Evolutionary conservation across 2,888 invertebrate species (phyloP), one percentile per base, ranked within the genome.

Genomic region (Lasioglossum pauxillum): DNA sequence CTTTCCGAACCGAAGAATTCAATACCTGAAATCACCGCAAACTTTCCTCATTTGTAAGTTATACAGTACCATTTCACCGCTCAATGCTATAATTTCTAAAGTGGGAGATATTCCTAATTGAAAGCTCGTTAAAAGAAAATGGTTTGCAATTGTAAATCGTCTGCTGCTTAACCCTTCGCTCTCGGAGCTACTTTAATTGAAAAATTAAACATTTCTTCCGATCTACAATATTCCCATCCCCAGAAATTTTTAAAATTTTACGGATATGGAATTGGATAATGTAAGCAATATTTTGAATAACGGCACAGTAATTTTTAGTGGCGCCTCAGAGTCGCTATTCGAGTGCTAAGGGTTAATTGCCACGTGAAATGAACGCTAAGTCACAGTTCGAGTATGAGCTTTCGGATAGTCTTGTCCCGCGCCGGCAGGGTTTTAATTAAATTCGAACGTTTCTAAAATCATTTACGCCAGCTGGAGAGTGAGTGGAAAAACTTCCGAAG

Each of bases 341-440:
- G 12, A 44, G 12, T 10, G 12, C 44, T 12, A 3, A 14, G 44
- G 44, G 12, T 44, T 44, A 44, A 60, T 31, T 60, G 60, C 16
- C 5, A 7, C 60, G 60, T 16, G 35, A 35, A 38, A 38, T 38
- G 41, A 38, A 27, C 19, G 14, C 27, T 31, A 72, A 72, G 44
- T 27, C 16, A 44, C 8, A 4, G 44, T 46, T 31, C 16, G 72
- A 16, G 44, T 31, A 46, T 10, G 19, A 46, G 27, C 41, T 19
- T 19, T 8, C 16, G 8, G 8, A 46, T 27, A 3, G 16, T 46
- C 8, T 16, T 31, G 12, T 31, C 19, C 27, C 44, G 1, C 8
- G 23, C 53, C 53, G 23, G 60, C 44, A n/a, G 27, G 27, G 27
- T 46, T 81, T 71, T 41, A 57, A 76, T 46, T 44, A 57, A 35